These are phyloP conservation scores for Pitta sordida DNA, from an alignment of 2,113 vertebrate species.

Conservation along the genomic window DNA sequence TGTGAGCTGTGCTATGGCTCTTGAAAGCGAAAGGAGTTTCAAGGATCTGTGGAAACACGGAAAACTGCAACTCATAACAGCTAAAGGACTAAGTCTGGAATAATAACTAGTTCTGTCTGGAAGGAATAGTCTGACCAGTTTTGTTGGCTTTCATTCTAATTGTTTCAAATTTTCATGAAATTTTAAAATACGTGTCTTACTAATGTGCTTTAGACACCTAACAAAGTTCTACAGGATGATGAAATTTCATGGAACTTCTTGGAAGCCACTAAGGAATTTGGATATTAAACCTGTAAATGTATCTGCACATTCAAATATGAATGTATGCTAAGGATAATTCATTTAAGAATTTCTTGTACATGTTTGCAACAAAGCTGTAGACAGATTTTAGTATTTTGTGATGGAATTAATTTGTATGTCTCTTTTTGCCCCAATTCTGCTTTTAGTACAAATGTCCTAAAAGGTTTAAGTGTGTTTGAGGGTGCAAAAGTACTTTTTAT, in stretches of 20 bases:
- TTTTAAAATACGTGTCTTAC: background rate
- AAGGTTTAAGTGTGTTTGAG: background rate
- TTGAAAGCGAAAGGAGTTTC: background rate
- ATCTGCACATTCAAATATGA: conserved; percentile 22
- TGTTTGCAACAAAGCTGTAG: conserved; percentile 33
- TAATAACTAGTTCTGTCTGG: background rate
- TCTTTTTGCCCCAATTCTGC: background rate
- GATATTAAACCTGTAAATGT: conserved; percentile 24
- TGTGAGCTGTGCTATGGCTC: background rate
- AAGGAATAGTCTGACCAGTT: conserved; percentile 12
- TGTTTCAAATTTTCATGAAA: background rate
- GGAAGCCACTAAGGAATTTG: background rate
- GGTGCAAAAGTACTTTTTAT: background rate
- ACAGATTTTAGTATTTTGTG: background rate
- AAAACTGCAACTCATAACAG: background rate
- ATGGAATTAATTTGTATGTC: conserved; percentile 9
- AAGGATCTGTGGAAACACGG: background rate
- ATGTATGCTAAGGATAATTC: conserved; percentile 40
- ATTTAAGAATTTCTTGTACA: conserved; percentile 50
- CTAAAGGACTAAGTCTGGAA: background rate
- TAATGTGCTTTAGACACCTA: background rate
- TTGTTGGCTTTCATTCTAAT: conserved; percentile 1
- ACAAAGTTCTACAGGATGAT: background rate
- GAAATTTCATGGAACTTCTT: background rate
- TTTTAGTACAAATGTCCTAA: background rate